Evolutionary conservation across 1,140 invertebrate species (phyloP).

Genomic region (Antheraea pernyi): DNA sequence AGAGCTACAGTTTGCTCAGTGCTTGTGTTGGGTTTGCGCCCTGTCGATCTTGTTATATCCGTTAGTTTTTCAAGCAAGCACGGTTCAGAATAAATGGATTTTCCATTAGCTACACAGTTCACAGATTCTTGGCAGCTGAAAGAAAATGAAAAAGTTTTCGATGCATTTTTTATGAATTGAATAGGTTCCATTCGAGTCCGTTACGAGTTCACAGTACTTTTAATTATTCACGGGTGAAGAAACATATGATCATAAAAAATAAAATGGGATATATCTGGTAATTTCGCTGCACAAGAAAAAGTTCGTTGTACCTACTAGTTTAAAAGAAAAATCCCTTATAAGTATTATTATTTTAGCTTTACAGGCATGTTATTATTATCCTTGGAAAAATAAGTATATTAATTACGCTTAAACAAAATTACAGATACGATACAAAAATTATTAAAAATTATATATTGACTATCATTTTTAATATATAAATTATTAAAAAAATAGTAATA

Average conservation of each 20-base stretch:
- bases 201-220: neutral
- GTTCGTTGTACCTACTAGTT: too few relatives aligned
- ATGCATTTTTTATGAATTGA: slow-evolving; percentile 16
- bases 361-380: too few relatives aligned
- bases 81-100: slow-evolving; percentile 41
- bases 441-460: too few relatives aligned
- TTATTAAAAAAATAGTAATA: too few relatives aligned
- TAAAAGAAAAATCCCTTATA: too few relatives aligned
- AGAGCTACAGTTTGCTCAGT: neutral
- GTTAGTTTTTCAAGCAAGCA: slow-evolving; percentile 15
- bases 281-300: too few relatives aligned
- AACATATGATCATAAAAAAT: neutral
- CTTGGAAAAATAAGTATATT: too few relatives aligned
- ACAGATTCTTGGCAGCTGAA: slow-evolving; percentile 23
- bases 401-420: too few relatives aligned
- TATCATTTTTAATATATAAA: too few relatives aligned
- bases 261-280: too few relatives aligned
- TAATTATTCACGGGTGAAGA: neutral
- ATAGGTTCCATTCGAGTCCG: neutral
- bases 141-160: slow-evolving; percentile 14
- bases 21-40: neutral
- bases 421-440: too few relatives aligned
- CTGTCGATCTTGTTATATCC: slow-evolving; percentile 3
- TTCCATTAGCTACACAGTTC: slow-evolving; percentile 36
- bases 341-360: too few relatives aligned